phyloP scores from a whole-genome alignment of 2,113 vertebrate species.

The Rattus rattus region DNA sequence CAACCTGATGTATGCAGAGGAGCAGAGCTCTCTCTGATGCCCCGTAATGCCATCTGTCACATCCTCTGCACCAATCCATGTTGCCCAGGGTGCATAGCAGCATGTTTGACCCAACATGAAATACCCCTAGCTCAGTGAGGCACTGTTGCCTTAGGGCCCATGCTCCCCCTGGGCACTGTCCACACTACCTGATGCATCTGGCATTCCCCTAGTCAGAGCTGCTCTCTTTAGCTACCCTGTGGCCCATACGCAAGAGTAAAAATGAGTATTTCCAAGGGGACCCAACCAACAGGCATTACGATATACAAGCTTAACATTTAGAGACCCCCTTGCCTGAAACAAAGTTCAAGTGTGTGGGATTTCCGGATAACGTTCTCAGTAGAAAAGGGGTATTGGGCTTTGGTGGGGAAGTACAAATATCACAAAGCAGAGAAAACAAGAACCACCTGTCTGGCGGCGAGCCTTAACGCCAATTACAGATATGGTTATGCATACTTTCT shows the following conservation, averaged over 20 bases:
- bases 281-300: neutral
- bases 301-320: neutral
- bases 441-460: neutral
- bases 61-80: accelerated
- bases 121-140: accelerated
- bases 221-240: neutral
- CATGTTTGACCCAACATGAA: neutral
- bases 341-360: neutral
- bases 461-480: neutral
- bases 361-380: neutral
- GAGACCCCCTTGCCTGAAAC: neutral
- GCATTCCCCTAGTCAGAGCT: neutral
- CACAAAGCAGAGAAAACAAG: neutral
- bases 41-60: neutral
- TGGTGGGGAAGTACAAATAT: conserved; percentile 27
- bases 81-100: neutral
- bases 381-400: neutral
- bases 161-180: neutral
- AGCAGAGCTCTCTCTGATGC: neutral
- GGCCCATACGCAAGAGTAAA: neutral
- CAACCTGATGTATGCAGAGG: neutral
- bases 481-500: neutral
- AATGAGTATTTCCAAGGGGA: conserved; percentile 25
- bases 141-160: too few relatives aligned
- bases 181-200: neutral